Evolutionary conservation across 2,113 vertebrate genomes (phyloP).

Genomic region (Cyanoramphus novaezelandiae): DNA sequence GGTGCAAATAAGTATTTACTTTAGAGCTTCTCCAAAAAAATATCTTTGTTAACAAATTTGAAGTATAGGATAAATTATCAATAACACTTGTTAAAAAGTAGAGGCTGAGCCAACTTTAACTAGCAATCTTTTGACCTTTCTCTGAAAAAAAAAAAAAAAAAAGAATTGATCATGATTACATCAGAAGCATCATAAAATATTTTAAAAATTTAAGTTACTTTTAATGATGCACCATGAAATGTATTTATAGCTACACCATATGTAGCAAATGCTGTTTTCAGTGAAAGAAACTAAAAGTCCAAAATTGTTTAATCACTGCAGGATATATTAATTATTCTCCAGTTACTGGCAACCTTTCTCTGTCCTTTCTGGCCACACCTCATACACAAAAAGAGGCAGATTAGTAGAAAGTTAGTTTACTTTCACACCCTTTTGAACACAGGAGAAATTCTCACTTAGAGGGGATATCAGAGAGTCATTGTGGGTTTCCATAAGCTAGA

Average conservation of each 20-base stretch:
- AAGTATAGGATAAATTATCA: neutral
- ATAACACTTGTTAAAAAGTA: neutral
- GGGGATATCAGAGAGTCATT: neutral
- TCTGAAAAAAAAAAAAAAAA: neutral
- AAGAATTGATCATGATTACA: neutral
- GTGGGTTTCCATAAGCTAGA: neutral
- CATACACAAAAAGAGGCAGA: neutral
- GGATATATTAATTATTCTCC: neutral
- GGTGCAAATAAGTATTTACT: neutral
- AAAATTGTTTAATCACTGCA: neutral
- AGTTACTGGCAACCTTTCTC: neutral
- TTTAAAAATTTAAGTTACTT: neutral
- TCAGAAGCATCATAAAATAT: neutral
- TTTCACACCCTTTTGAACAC: neutral
- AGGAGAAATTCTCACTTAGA: neutral
- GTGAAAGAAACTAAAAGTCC: neutral
- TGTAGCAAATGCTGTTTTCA: neutral
- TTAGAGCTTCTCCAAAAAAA: neutral
- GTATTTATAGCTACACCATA: neutral
- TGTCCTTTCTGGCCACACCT: neutral
- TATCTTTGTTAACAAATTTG: neutral
- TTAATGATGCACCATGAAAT: neutral
- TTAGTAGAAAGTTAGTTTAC: neutral
- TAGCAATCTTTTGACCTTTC: neutral
- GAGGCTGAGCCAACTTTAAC: neutral